phyloP scores from a whole-genome alignment of 53 echinoderm and acorn worm genomes.

The Arbacia lixula region DNA sequence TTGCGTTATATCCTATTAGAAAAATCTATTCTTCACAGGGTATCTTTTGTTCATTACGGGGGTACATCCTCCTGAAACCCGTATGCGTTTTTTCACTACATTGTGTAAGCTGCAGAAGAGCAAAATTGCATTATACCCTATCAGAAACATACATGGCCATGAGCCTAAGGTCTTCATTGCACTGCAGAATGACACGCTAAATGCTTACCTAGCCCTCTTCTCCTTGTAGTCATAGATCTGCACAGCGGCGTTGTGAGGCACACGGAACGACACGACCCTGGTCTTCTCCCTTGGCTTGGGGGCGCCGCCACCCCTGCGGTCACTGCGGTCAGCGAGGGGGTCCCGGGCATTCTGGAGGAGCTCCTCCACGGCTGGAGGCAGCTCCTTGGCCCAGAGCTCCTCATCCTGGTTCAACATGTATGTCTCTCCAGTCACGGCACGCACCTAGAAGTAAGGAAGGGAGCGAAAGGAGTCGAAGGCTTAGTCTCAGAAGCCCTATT shows the following conservation, averaged over 20 bases:
- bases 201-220: constrained; percentile 93
- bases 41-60: too few relatives aligned
- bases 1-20: too few relatives aligned
- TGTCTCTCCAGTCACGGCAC: constrained; percentile 86
- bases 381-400: constrained; percentile 97
- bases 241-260: constrained; percentile 93
- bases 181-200: too few relatives aligned
- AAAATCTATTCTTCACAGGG: too few relatives aligned
- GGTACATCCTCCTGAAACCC: too few relatives aligned
- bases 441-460: constrained; percentile 61
- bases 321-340: constrained; percentile 91
- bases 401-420: constrained; percentile 99
- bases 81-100: too few relatives aligned
- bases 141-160: too few relatives aligned
- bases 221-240: constrained; percentile 99
- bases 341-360: constrained; percentile 86
- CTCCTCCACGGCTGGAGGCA: constrained; percentile 92
- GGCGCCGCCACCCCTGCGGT: constrained; percentile 58
- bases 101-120: too few relatives aligned
- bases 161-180: too few relatives aligned
- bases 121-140: too few relatives aligned
- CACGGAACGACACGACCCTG: constrained; percentile 81
- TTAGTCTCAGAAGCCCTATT: too few relatives aligned
- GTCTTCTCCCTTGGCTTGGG: constrained; percentile 78
- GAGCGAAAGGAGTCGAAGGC: not conserved